A percentile compares a stretch with the other conserved stretches of the same genome.
phyloP scores from a whole-genome alignment of 2,113 vertebrate species.

The Sander lucioperca region DNA sequence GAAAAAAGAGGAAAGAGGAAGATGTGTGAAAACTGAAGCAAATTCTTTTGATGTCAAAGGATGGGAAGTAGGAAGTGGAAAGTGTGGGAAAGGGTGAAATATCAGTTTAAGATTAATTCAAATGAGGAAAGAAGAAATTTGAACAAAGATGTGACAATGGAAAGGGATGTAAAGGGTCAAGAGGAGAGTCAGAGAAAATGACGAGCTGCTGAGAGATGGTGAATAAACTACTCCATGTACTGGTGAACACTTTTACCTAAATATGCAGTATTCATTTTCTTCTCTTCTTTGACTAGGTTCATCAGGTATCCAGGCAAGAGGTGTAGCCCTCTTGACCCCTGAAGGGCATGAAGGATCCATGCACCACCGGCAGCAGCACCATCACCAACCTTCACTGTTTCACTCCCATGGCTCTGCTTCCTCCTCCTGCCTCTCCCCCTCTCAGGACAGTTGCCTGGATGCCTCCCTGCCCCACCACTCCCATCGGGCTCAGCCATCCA shows the following conservation, averaged over 20 bases:
- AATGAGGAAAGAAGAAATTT: slow-evolving; percentile 1
- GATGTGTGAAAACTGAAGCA: background rate
- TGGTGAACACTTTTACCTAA: background rate
- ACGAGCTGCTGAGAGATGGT: background rate
- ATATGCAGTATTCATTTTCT: background rate
- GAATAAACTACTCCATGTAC: background rate
- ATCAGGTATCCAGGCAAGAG: slow-evolving; percentile 76
- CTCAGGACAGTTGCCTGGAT: slow-evolving; percentile 76
- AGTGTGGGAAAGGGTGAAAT: background rate
- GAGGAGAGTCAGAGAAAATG: background rate
- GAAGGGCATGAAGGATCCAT: slow-evolving; percentile 74
- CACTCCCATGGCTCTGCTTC: slow-evolving; percentile 73
- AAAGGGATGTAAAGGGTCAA: slow-evolving; percentile 17
- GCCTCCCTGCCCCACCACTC: slow-evolving; percentile 74
- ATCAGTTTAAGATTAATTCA: background rate
- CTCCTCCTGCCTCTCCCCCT: slow-evolving; percentile 66
- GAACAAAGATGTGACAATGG: slow-evolving; percentile 1
- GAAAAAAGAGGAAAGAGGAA: background rate
- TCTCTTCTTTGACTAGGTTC: slow-evolving; percentile 58
- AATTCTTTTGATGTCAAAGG: background rate
- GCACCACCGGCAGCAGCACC: slow-evolving; percentile 72
- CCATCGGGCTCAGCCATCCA: slow-evolving; percentile 86
- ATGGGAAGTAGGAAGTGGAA: background rate
- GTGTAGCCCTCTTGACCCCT: slow-evolving; percentile 59
- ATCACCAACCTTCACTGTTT: slow-evolving; percentile 78